Percentiles rank a stretch among this genome's conserved stretches.
phyloP scores from a whole-genome alignment of 2,888 invertebrate genomes.

The Tanytarsus gracilentus region DNA sequence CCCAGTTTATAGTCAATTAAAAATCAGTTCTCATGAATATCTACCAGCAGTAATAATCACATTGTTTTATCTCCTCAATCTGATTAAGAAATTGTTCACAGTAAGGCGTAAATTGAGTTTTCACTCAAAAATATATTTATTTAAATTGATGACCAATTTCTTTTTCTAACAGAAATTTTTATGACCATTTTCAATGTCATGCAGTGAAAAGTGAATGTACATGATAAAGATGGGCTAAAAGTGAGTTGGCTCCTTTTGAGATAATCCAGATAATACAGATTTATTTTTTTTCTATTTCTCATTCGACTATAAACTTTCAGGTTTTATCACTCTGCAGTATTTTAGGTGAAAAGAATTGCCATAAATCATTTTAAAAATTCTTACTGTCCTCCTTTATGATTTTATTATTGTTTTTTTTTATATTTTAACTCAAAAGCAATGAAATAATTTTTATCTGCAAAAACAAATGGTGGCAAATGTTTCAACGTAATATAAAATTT shows the following conservation, averaged over 20 bases:
- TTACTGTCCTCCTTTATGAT: background rate
- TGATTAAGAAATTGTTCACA: conserved; percentile 1
- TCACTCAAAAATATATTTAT: background rate
- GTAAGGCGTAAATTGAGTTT: background rate
- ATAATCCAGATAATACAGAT: conserved; percentile 26
- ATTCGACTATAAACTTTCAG: background rate
- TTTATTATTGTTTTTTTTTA: background rate
- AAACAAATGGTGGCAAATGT: no score
- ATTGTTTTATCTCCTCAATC: conserved; percentile 10
- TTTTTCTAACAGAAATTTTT: background rate
- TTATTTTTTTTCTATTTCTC: background rate
- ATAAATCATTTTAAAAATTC: background rate
- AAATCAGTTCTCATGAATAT: conserved; percentile 1
- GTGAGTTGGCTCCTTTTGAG: conserved; percentile 12
- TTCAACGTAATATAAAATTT: no score
- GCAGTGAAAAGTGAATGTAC: background rate
- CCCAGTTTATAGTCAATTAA: conserved; percentile 14
- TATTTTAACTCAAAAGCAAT: background rate
- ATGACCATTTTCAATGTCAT: background rate
- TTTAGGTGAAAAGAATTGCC: conserved; percentile 1
- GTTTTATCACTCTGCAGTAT: conserved; percentile 13
- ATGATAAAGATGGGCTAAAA: conserved; percentile 7
- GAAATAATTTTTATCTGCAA: no score
- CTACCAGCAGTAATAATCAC: conserved; percentile 9
- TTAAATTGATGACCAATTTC: conserved; percentile 4